A percentile compares a stretch with the other conserved stretches of the same genome.
Evolutionary conservation across 2,113 vertebrate species (phyloP).

Genomic region (Neopipo cinnamomea): DNA sequence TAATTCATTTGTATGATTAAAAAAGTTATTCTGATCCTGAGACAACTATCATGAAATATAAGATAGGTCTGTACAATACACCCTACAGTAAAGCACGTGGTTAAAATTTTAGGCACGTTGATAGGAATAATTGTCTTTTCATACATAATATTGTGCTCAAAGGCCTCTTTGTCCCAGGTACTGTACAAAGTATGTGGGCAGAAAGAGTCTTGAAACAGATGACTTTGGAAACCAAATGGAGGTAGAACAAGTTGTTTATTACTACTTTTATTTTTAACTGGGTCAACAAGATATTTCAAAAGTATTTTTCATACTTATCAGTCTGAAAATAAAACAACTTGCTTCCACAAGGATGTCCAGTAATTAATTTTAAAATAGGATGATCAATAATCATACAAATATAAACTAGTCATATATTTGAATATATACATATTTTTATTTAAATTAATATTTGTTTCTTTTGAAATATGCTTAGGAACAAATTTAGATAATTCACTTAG

Average conservation of each 20-base stretch:
- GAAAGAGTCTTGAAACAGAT: neutral
- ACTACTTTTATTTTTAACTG: neutral
- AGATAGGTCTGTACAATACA: neutral
- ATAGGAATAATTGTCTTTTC: neutral
- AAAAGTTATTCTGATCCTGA: conserved; percentile 27
- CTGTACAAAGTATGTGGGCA: neutral
- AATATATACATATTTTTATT: neutral
- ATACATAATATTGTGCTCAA: neutral
- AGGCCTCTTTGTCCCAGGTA: neutral
- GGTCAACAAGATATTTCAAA: neutral
- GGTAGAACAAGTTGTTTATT: neutral
- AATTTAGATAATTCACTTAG: neutral
- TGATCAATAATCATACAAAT: neutral
- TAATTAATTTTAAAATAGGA: neutral
- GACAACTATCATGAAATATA: conserved; percentile 18
- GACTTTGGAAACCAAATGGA: neutral
- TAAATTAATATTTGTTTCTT: neutral
- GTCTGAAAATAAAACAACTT: neutral
- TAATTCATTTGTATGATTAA: conserved; percentile 44
- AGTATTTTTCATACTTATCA: neutral
- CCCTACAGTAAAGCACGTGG: neutral
- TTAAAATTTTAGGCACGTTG: neutral
- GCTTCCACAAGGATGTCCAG: neutral
- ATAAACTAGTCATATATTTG: neutral
- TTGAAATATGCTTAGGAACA: neutral